Percentiles rank a stretch among this genome's conserved stretches.
These are phyloP conservation scores for Mustela nigripes DNA, from an alignment of 2,113 vertebrate genomes.

Conservation along the genomic window DNA sequence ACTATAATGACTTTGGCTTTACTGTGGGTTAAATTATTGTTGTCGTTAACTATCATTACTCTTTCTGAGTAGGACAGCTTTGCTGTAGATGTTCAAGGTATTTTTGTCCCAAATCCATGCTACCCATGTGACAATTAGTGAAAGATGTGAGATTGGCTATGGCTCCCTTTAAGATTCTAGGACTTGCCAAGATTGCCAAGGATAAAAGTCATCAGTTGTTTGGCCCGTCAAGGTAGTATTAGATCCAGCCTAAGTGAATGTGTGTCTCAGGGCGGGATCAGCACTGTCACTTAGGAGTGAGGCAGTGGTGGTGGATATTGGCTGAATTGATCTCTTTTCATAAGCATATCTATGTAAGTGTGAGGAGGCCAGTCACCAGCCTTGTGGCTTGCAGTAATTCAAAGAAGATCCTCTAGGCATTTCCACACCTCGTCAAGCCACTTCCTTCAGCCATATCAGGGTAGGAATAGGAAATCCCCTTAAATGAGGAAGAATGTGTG, in stretches of 20 bases:
- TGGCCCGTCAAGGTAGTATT: background rate
- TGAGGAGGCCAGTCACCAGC: background rate
- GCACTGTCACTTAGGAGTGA: background rate
- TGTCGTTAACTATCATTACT: background rate
- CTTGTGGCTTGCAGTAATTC: background rate
- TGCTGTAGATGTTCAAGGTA: background rate
- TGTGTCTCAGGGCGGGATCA: background rate
- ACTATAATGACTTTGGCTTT: background rate
- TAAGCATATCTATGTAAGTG: background rate
- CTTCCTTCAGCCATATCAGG: background rate
- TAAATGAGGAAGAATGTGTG: background rate
- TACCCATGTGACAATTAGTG: background rate
- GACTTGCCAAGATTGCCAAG: background rate
- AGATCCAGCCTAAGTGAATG: background rate
- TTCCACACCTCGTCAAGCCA: background rate
- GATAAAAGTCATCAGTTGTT: background rate
- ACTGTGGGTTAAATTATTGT: background rate
- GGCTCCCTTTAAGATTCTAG: background rate
- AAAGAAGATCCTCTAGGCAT: background rate
- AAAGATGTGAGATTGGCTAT: background rate
- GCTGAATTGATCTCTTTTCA: background rate
- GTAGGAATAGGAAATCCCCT: background rate
- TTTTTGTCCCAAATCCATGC: background rate
- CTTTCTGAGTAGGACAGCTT: background rate
- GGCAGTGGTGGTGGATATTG: background rate